These are phyloP conservation scores for Trisateles emortualis DNA, from an alignment of 2,888 invertebrate species.

Conservation along the genomic window DNA sequence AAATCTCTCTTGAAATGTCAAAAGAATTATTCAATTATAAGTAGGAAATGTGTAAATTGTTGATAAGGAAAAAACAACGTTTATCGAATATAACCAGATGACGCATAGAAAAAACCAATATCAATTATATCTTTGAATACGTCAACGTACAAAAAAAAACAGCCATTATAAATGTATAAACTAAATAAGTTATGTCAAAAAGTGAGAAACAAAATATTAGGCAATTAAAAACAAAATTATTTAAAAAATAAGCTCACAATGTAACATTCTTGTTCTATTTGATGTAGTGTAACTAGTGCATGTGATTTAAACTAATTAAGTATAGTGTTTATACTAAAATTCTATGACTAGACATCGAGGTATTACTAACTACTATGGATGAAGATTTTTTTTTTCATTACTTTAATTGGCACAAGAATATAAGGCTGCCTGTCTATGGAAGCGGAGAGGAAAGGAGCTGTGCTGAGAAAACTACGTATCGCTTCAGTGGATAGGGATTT, in stretches of 20 bases:
- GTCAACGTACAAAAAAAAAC: slow-evolving; percentile 31
- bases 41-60: too few species aligned
- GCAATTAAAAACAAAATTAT: slow-evolving; percentile 10
- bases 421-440: too few species aligned
- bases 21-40: too few species aligned
- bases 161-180: slow-evolving; percentile 16
- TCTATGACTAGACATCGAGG: slow-evolving; percentile 21
- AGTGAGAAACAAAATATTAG: slow-evolving; percentile 25
- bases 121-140: slow-evolving; percentile 1
- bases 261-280: slow-evolving; percentile 39
- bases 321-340: slow-evolving; percentile 51
- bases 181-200: slow-evolving; percentile 6
- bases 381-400: too few species aligned
- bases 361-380: not conserved
- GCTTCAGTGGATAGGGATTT: too few species aligned
- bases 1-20: too few species aligned
- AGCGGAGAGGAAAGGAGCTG: too few species aligned
- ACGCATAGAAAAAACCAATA: not conserved
- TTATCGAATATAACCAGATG: too few species aligned
- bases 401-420: too few species aligned
- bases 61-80: too few species aligned
- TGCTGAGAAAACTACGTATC: too few species aligned
- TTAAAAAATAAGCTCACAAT: slow-evolving; percentile 39
- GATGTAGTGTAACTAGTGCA: slow-evolving; percentile 51
- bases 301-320: slow-evolving; percentile 56